Conservation (phyloP, 2,113 vertebrate species). For the Antechinus stuartii region DNA sequence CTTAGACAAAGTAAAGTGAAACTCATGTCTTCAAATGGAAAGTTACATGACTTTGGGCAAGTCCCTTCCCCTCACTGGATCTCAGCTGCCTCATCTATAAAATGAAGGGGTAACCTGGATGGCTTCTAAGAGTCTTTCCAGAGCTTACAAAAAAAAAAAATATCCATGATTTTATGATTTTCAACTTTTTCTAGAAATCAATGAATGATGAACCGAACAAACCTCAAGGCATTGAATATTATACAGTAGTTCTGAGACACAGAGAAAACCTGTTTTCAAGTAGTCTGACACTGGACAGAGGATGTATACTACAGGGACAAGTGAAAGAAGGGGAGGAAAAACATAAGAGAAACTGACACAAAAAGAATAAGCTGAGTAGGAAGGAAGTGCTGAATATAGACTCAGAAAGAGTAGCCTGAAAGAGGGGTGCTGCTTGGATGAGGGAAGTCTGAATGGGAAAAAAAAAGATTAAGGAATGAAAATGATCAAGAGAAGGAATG, state of each 20-base stretch:
- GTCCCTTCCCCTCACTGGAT: slow-evolving; percentile 21
- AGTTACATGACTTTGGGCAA: slow-evolving; percentile 8
- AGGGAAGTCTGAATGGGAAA: slow-evolving; percentile 25
- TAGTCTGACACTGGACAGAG: slow-evolving; percentile 21
- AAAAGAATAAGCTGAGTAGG: slow-evolving; percentile 21
- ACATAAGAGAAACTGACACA: slow-evolving; percentile 9
- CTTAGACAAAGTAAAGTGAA: not conserved
- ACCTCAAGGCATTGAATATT: slow-evolving; percentile 17
- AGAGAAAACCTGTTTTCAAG: slow-evolving; percentile 42
- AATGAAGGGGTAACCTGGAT: not conserved
- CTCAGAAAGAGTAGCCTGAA: slow-evolving; percentile 32
- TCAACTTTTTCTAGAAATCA: not conserved
- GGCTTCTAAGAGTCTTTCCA: not conserved
- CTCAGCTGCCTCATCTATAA: slow-evolving; percentile 1
- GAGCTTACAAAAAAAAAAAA: not conserved
- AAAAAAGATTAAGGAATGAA: slow-evolving; percentile 9
- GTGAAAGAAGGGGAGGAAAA: not conserved
- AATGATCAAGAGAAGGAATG: not conserved
- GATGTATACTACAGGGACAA: slow-evolving; percentile 35
- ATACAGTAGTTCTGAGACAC: not conserved
- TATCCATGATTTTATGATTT: slow-evolving; percentile 15
- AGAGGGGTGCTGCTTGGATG: not conserved
- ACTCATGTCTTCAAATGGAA: not conserved
- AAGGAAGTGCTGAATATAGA: not conserved
- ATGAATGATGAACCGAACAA: not conserved